Evolutionary conservation across 2,113 vertebrate genomes (phyloP).

Genomic region (Galemys pyrenaicus): DNA sequence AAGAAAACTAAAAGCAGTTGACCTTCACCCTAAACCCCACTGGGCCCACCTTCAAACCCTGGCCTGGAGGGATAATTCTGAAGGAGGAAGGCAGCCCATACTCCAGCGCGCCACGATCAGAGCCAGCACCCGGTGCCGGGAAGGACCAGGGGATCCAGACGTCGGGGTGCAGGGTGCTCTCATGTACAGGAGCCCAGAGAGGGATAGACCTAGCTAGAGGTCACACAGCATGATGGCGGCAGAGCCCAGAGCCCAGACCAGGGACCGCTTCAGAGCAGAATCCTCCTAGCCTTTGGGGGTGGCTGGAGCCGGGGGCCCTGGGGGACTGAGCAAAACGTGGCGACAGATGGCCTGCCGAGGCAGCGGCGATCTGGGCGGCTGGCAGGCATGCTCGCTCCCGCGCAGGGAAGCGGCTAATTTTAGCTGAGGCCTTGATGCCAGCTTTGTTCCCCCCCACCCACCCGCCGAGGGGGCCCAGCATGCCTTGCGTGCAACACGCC

Average conservation of each 20-base stretch:
- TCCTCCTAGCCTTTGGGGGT: constrained; percentile 71
- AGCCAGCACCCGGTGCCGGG: background rate
- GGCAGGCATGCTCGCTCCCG: constrained; percentile 82
- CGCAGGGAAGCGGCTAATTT: constrained; percentile 83
- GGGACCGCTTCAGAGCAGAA: constrained; percentile 53
- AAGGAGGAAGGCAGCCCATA: background rate
- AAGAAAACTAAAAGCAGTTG: background rate
- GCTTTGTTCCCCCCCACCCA: constrained; percentile 83
- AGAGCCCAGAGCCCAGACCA: constrained; percentile 7
- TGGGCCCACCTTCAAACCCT: background rate
- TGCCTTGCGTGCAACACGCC: constrained; percentile 77
- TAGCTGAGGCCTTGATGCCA: constrained; percentile 82
- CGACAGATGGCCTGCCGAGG: constrained; percentile 83
- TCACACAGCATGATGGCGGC: constrained; percentile 69
- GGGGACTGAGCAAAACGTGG: constrained; percentile 79
- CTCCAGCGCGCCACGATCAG: background rate
- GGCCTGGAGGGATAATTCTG: background rate
- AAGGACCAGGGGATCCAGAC: background rate
- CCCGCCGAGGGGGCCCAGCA: constrained; percentile 78
- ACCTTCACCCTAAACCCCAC: background rate
- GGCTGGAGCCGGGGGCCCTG: constrained; percentile 73
- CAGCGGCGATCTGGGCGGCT: constrained; percentile 83
- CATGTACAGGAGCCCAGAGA: constrained; percentile 62
- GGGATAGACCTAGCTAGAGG: constrained; percentile 59
- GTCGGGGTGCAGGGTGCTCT: background rate